phyloP scores from a whole-genome alignment of 2,888 invertebrate species.

The Andrena minutula region DNA sequence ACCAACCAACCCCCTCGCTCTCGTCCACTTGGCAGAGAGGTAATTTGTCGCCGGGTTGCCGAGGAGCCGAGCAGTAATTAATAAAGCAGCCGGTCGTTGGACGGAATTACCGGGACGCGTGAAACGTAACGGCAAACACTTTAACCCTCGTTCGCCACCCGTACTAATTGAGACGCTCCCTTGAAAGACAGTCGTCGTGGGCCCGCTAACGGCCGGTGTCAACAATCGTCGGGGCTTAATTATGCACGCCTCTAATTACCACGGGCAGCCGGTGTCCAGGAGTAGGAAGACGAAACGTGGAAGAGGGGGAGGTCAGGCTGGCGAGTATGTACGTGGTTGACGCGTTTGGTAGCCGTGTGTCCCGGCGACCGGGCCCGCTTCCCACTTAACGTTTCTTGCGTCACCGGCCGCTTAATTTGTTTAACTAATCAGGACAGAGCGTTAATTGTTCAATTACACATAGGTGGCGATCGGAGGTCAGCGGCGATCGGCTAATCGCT shows the following conservation, averaged over 20 bases:
- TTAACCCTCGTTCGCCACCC: conserved; percentile 65
- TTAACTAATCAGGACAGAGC: conserved; percentile 80
- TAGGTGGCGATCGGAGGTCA: conserved; percentile 62
- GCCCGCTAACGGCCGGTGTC: conserved; percentile 81
- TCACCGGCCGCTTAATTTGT: conserved; percentile 80
- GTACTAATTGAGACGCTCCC: conserved; percentile 84
- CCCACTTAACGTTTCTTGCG: conserved; percentile 79
- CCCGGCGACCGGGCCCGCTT: conserved; percentile 21
- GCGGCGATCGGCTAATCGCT: conserved; percentile 59
- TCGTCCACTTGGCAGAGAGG: conserved; percentile 11
- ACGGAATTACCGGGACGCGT: conserved; percentile 79
- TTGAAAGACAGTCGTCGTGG: conserved; percentile 81
- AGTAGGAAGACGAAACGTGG: conserved; percentile 18
- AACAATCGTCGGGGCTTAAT: conserved; percentile 82
- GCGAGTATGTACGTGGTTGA: not conserved
- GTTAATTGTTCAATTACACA: conserved; percentile 83
- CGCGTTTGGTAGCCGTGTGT: conserved; percentile 24
- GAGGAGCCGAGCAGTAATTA: conserved; percentile 65
- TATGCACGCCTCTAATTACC: conserved; percentile 84
- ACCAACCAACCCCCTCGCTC: not conserved
- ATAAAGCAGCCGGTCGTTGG: conserved; percentile 64
- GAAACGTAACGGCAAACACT: conserved; percentile 79
- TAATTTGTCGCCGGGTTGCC: conserved; percentile 42
- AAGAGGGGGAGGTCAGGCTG: conserved; percentile 8
- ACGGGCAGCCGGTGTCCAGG: conserved; percentile 59